Evolutionary conservation across 37 sponge, comb jelly and placozoan genomes (phyloP).

Genomic region (Chondrosia reniformis): DNA sequence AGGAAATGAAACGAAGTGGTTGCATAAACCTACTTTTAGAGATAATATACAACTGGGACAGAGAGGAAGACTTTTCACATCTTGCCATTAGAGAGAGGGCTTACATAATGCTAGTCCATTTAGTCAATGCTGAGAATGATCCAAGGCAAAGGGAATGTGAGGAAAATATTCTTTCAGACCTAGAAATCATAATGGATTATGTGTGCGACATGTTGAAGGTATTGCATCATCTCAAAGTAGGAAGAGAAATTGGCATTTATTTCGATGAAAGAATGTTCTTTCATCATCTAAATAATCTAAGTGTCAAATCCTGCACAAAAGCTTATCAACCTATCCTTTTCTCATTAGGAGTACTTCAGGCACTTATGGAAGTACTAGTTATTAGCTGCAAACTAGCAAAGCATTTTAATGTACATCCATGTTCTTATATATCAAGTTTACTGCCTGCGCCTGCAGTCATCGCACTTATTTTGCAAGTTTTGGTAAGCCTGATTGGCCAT

Average conservation of each 20-base stretch:
- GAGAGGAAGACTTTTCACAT: constrained; percentile 45
- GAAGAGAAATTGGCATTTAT: constrained; percentile 23
- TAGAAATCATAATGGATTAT: constrained; percentile 53
- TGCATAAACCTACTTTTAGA: constrained; percentile 72
- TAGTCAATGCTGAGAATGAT: constrained; percentile 37
- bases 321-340: constrained; percentile 74
- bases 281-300: constrained; percentile 47
- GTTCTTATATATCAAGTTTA: constrained; percentile 32
- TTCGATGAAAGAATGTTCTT: constrained; percentile 33
- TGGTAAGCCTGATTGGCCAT: constrained; percentile 86
- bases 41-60: constrained; percentile 69
- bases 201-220: constrained; percentile 48
- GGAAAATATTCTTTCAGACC: constrained; percentile 33
- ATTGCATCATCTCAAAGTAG: constrained; percentile 10
- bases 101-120: constrained; percentile 49
- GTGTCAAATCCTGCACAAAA: constrained; percentile 65
- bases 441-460: constrained; percentile 51
- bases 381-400: constrained; percentile 49
- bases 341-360: constrained; percentile 67
- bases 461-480: constrained; percentile 51
- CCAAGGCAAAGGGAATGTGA: constrained; percentile 50
- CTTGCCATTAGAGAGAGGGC: constrained; percentile 44
- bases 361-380: constrained; percentile 65
- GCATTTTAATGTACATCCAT: background rate
- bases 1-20: constrained; percentile 56